These are phyloP conservation scores for Drosophila affinis DNA, from an alignment of 2,888 invertebrate species.

Conservation along the genomic window DNA sequence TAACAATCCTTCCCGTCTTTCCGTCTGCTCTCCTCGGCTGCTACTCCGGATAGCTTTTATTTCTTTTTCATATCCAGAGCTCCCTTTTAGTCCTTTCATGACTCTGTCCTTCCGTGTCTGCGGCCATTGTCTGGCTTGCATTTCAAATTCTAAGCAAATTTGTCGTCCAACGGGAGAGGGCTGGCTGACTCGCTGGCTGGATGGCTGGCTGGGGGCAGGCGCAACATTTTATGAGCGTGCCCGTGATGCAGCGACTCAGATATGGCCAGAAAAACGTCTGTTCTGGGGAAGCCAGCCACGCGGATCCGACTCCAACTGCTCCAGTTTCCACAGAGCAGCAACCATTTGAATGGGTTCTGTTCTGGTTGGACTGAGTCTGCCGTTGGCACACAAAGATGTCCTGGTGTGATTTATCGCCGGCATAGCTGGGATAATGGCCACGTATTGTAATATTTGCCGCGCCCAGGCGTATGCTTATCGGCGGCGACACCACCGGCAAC, in stretches of 20 bases:
- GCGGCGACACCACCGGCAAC: constrained; percentile 54
- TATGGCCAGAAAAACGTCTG: constrained; percentile 67
- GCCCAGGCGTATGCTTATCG: constrained; percentile 76
- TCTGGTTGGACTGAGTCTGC: constrained; percentile 52
- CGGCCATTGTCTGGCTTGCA: constrained; percentile 60
- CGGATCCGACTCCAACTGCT: constrained; percentile 43
- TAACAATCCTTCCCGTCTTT: constrained; percentile 22
- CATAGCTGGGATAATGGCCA: constrained; percentile 76
- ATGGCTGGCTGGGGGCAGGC: constrained; percentile 36
- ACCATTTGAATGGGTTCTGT: constrained; percentile 28
- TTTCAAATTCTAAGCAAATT: constrained; percentile 79
- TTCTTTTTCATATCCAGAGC: constrained; percentile 41
- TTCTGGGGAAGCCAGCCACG: constrained; percentile 32
- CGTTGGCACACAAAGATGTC: constrained; percentile 77
- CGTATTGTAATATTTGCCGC: constrained; percentile 77
- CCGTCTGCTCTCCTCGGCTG: constrained; percentile 30
- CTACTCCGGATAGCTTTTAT: constrained; percentile 37
- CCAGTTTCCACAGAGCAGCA: constrained; percentile 42
- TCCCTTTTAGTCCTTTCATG: constrained; percentile 9
- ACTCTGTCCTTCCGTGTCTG: constrained; percentile 35
- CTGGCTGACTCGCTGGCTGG: background rate
- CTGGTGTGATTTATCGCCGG: constrained; percentile 76
- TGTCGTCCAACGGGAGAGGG: constrained; percentile 54
- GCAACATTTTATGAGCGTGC: constrained; percentile 78
- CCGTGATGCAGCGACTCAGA: constrained; percentile 67